These are phyloP conservation scores for Spodoptera picta DNA, from an alignment of 2,888 invertebrate species.

Conservation along the genomic window DNA sequence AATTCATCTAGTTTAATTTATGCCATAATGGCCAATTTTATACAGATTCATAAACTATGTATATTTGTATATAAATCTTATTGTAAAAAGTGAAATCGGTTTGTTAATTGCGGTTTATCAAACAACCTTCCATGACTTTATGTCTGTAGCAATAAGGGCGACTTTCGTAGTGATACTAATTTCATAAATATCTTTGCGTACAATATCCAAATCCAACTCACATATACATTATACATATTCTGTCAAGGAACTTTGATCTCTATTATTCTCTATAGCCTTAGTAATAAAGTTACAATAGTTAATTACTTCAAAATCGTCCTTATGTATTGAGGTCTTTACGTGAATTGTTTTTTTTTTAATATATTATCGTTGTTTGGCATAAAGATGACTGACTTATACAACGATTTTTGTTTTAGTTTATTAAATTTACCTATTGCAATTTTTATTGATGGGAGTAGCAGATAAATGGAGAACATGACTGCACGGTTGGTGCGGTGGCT, in stretches of 20 bases:
- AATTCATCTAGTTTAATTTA: no score
- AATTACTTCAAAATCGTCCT: no score
- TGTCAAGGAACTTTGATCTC: no score
- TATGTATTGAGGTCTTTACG: no score
- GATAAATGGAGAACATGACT: conserved; percentile 9
- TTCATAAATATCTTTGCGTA: no score
- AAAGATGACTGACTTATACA: conserved; percentile 4
- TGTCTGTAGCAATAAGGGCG: no score
- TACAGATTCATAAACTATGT: conserved; percentile 1
- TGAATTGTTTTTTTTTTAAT: neutral
- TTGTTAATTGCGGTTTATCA: conserved; percentile 20
- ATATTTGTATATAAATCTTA: conserved; percentile 28
- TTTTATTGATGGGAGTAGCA: neutral
- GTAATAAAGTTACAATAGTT: no score
- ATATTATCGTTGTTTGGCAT: neutral
- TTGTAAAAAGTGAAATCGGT: conserved; percentile 24
- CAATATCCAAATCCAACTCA: no score
- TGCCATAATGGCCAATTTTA: neutral
- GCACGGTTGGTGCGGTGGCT: no score
- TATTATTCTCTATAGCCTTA: no score
- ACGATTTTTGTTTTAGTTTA: neutral
- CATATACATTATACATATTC: no score
- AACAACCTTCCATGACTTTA: neutral
- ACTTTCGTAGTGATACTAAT: no score
- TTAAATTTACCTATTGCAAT: neutral